phyloP scores from a whole-genome alignment of 2,113 vertebrate species.

The Seriola dumerili region DNA sequence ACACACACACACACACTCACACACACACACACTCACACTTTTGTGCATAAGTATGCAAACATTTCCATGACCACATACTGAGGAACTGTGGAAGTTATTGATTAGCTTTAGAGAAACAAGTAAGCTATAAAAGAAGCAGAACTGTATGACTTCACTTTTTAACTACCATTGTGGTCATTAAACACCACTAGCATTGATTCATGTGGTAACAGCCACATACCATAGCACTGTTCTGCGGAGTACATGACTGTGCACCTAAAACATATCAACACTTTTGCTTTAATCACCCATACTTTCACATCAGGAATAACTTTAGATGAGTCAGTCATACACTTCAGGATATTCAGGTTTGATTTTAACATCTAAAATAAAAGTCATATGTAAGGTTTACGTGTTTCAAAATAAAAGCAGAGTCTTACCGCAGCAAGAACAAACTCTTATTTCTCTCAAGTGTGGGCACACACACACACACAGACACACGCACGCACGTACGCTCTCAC shows the following conservation, averaged over 20 bases:
- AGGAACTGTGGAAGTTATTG: conserved; percentile 40
- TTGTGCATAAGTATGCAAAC: conserved; percentile 21
- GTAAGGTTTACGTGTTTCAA: conserved; percentile 3
- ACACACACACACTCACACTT: conserved; percentile 12
- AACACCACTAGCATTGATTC: conserved; percentile 9
- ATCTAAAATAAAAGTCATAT: background rate
- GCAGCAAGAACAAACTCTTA: background rate
- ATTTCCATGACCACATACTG: conserved; percentile 31
- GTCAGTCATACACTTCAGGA: background rate
- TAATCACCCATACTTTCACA: background rate
- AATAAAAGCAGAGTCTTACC: background rate
- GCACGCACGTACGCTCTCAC: background rate
- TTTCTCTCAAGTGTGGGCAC: background rate
- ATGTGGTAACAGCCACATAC: background rate
- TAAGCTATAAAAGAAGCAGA: conserved; percentile 38
- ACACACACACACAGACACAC: conserved; percentile 2
- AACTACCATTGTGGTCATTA: conserved; percentile 30
- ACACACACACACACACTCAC: conserved; percentile 27
- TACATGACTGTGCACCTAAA: background rate
- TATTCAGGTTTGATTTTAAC: background rate
- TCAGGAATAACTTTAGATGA: background rate
- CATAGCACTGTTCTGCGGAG: background rate
- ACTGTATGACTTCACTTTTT: conserved; percentile 54
- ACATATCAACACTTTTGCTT: background rate
- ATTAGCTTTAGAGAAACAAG: conserved; percentile 56